These are phyloP conservation scores for Platichthys flesus DNA, from an alignment of 2,113 vertebrate genomes.

Conservation along the genomic window DNA sequence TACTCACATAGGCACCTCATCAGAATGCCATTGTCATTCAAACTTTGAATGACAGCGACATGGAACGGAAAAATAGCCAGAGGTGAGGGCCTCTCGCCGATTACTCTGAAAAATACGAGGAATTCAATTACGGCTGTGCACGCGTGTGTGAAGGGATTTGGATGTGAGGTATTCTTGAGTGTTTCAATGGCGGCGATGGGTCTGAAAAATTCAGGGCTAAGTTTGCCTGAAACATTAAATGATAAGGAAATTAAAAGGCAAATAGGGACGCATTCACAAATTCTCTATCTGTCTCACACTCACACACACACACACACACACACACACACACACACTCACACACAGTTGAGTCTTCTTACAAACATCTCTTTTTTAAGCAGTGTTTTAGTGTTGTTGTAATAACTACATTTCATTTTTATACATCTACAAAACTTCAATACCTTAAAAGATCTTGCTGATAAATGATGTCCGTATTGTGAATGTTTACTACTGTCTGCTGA, in stretches of 20 bases:
- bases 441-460: neutral
- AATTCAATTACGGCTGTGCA: constrained; percentile 71
- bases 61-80: constrained; percentile 55
- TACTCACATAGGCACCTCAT: constrained; percentile 49
- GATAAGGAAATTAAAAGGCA: constrained; percentile 56
- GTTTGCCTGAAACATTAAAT: constrained; percentile 52
- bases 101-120: constrained; percentile 54
- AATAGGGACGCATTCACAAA: constrained; percentile 18
- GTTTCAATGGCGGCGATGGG: constrained; percentile 30
- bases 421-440: neutral
- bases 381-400: constrained; percentile 21
- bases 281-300: neutral
- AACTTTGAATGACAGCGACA: constrained; percentile 56
- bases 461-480: neutral
- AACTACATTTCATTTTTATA: constrained; percentile 15
- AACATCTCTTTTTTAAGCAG: constrained; percentile 21
- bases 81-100: constrained; percentile 44
- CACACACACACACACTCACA: neutral
- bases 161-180: constrained; percentile 44
- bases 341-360: constrained; percentile 22
- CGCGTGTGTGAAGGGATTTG: constrained; percentile 67
- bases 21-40: constrained; percentile 64
- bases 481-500: constrained; percentile 4
- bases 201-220: constrained; percentile 36
- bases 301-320: too few species aligned